A percentile compares a stretch with the other conserved stretches of the same genome.
Evolutionary conservation across 2,113 vertebrate species (phyloP).

Genomic region (Rhabdomys dilectus): DNA sequence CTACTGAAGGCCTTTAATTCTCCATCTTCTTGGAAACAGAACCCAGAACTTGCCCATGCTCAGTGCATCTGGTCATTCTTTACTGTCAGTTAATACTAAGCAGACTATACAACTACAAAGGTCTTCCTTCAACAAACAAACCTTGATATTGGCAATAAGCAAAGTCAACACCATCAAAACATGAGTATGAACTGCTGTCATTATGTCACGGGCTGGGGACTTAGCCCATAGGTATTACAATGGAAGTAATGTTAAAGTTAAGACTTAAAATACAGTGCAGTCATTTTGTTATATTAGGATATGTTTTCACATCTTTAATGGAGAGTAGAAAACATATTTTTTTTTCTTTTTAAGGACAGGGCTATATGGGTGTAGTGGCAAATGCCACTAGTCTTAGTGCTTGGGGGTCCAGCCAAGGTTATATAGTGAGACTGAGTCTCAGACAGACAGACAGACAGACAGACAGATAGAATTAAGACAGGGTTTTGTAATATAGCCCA

Average conservation of each 20-base stretch:
- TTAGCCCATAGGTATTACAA: neutral
- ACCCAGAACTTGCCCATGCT: neutral
- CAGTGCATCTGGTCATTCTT: neutral
- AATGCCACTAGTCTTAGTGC: neutral
- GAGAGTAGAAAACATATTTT: neutral
- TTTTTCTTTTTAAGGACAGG: neutral
- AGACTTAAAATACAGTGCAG: neutral
- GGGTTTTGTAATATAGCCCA: neutral
- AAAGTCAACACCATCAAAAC: constrained; percentile 42
- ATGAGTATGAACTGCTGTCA: neutral
- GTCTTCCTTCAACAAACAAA: constrained; percentile 23
- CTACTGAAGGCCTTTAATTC: neutral
- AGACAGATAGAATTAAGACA: too few relatives aligned
- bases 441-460: neutral
- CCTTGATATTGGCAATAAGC: neutral
- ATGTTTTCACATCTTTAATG: constrained; percentile 9
- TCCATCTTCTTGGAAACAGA: neutral
- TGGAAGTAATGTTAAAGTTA: neutral
- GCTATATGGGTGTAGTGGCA: neutral
- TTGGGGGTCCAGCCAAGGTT: neutral
- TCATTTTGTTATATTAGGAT: neutral
- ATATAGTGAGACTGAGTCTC: neutral
- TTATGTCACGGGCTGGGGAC: neutral
- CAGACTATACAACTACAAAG: neutral
- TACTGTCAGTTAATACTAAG: neutral